Evolutionary conservation across 1,140 invertebrate genomes (phyloP).

Genomic region (Alviniconcha marisindica): DNA sequence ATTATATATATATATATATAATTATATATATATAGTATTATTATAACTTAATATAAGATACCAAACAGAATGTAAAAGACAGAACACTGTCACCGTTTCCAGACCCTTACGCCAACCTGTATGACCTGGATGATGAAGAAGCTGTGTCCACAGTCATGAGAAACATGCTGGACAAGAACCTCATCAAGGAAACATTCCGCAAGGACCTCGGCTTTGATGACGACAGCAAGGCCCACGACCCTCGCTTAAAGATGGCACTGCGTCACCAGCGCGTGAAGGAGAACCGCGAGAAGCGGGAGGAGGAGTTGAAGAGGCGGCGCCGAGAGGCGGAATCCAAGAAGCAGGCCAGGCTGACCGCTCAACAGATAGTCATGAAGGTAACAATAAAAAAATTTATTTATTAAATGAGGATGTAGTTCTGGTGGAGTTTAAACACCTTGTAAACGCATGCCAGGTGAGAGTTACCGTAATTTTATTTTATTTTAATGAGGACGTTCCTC

Average conservation of each 20-base stretch:
- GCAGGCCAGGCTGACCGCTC: constrained; percentile 67
- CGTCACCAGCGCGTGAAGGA: constrained; percentile 71
- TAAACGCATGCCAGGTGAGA: too few species aligned
- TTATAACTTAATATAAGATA: too few species aligned
- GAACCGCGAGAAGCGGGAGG: constrained; percentile 70
- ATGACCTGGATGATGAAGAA: constrained; percentile 56
- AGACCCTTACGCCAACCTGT: constrained; percentile 54
- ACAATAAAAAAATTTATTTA: too few species aligned
- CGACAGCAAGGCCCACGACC: constrained; percentile 41
- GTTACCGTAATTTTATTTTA: too few species aligned
- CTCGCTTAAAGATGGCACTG: constrained; percentile 61
- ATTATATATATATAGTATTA: too few species aligned
- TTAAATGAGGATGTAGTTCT: too few species aligned
- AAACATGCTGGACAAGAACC: constrained; percentile 56
- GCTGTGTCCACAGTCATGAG: constrained; percentile 56
- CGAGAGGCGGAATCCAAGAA: constrained; percentile 65
- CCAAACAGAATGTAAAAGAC: too few species aligned
- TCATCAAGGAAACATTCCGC: constrained; percentile 50
- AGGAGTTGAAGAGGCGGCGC: constrained; percentile 60
- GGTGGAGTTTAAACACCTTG: too few species aligned
- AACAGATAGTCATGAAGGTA: constrained; percentile 68
- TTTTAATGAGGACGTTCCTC: too few species aligned
- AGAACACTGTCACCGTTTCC: too few species aligned
- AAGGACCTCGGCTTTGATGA: constrained; percentile 54
- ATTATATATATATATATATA: too few species aligned